Conservation (phyloP, 2,113 vertebrate species). For the Sapayoa aenigma region DNA sequence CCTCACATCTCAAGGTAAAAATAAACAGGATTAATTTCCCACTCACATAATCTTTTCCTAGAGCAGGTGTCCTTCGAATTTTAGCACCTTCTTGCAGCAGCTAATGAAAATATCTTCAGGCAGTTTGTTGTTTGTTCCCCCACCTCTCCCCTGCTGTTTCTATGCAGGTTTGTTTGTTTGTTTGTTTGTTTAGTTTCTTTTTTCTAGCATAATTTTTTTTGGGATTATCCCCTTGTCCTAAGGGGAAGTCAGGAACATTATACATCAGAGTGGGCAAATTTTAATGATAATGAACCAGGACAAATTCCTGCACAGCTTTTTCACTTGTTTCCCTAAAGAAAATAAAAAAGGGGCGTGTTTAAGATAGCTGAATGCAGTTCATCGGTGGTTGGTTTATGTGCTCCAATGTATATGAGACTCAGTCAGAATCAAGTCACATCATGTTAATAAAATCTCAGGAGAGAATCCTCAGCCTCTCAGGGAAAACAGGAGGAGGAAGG, state of each 20-base stretch:
- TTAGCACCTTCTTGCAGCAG: constrained; percentile 50
- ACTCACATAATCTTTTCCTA: neutral
- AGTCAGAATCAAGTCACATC: neutral
- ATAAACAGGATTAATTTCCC: neutral
- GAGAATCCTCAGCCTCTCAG: neutral
- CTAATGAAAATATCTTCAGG: constrained; percentile 77
- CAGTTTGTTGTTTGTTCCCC: too few species aligned
- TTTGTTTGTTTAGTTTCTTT: too few species aligned
- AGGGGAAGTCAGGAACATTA: constrained; percentile 69
- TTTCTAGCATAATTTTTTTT: constrained; percentile 78
- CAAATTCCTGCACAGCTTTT: constrained; percentile 71
- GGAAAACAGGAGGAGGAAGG: neutral
- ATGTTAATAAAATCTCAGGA: neutral
- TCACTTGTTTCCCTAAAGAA: constrained; percentile 67
- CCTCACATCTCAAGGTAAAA: neutral
- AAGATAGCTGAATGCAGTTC: neutral
- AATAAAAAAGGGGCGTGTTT: neutral
- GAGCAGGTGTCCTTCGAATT: neutral
- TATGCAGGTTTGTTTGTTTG: too few species aligned
- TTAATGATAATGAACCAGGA: constrained; percentile 67
- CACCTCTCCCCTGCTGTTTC: too few species aligned
- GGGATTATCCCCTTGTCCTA: constrained; percentile 71
- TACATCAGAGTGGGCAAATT: constrained; percentile 75
- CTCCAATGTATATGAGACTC: neutral
- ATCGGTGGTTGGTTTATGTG: neutral